These are phyloP conservation scores for Cotesia chilonis DNA, from an alignment of 1,140 invertebrate genomes.

Conservation along the genomic window DNA sequence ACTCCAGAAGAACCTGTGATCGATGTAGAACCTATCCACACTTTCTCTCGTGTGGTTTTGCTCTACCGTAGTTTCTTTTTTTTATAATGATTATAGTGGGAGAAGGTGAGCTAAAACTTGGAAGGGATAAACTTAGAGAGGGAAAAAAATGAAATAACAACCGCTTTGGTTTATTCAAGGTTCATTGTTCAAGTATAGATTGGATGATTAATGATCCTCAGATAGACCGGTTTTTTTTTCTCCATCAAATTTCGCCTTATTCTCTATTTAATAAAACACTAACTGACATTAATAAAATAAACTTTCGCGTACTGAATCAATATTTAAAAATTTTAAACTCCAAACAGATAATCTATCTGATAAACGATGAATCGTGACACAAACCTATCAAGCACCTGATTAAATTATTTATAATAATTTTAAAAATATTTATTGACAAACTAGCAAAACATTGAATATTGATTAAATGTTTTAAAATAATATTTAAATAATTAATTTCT, in stretches of 20 bases:
- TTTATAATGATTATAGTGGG: not conserved
- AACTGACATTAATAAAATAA: no score
- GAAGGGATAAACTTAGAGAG: no score
- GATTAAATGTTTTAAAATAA: conserved; percentile 49
- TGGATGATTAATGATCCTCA: conserved; percentile 4
- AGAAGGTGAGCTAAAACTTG: no score
- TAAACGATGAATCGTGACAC: no score
- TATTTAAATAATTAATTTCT: conserved; percentile 3
- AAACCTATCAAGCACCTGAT: no score
- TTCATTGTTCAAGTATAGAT: not conserved
- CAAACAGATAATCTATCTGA: no score
- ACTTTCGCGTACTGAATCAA: no score
- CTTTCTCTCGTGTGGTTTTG: not conserved
- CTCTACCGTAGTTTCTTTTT: not conserved
- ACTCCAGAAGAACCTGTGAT: not conserved
- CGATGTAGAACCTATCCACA: not conserved
- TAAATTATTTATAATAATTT: no score
- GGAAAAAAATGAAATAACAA: not conserved
- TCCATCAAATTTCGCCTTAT: no score
- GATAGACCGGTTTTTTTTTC: not conserved
- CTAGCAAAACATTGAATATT: conserved; percentile 24
- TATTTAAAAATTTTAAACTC: no score
- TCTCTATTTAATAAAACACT: no score
- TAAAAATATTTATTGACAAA: not conserved
- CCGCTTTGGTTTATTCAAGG: not conserved